Evolutionary conservation across 2,888 invertebrate species (phyloP).

Genomic region (Lithophane leautieri): DNA sequence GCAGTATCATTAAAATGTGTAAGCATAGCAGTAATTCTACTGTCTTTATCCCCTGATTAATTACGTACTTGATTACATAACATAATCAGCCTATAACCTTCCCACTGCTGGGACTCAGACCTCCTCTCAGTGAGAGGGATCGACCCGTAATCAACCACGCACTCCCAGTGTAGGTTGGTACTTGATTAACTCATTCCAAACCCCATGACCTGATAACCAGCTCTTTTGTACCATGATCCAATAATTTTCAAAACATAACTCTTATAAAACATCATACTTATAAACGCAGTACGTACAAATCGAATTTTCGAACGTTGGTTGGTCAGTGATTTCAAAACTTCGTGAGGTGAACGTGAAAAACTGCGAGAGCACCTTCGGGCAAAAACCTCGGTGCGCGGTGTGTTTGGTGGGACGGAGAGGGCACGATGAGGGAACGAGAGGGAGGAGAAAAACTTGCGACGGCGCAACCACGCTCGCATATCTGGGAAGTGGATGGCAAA

Average conservation of each 20-base stretch:
- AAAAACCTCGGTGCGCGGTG: constrained; percentile 81
- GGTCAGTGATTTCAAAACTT: constrained; percentile 67
- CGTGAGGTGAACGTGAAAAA: constrained; percentile 73
- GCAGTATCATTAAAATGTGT: too few species aligned
- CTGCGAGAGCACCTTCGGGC: constrained; percentile 69
- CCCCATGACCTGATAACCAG: background rate
- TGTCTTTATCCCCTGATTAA: too few species aligned
- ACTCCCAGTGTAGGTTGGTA: background rate
- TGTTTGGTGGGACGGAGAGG: constrained; percentile 81
- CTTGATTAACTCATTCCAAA: constrained; percentile 11
- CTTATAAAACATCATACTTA: constrained; percentile 6
- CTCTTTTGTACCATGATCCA: background rate
- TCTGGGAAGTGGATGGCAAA: constrained; percentile 77
- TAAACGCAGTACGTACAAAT: constrained; percentile 53
- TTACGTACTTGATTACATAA: background rate
- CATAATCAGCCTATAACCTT: background rate
- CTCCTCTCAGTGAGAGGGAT: background rate
- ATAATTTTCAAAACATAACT: constrained; percentile 29
- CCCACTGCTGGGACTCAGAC: too few species aligned
- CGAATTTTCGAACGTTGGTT: constrained; percentile 63
- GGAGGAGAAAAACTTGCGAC: constrained; percentile 80
- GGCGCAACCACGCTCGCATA: constrained; percentile 81
- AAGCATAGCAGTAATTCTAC: background rate
- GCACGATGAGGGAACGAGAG: constrained; percentile 67
- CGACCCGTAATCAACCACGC: background rate